A percentile compares a stretch with the other conserved stretches of the same genome.
Conservation (phyloP, 2,113 vertebrate genomes). For the Noctilio leporinus region DNA sequence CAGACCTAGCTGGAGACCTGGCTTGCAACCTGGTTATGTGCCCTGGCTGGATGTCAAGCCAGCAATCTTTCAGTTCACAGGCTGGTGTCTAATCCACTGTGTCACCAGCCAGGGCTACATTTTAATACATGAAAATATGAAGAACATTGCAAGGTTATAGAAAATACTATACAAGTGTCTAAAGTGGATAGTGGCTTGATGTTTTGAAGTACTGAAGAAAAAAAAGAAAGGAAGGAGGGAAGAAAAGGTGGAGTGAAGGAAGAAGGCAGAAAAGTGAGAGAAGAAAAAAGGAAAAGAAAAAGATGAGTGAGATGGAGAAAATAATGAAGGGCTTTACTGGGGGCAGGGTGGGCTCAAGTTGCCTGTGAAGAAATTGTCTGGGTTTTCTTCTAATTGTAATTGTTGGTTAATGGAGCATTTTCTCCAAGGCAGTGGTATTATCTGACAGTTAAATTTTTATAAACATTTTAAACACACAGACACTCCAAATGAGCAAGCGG, state of each 20-base stretch:
- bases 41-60: no score
- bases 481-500: not conserved
- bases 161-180: not conserved
- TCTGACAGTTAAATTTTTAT: not conserved
- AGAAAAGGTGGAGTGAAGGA: not conserved
- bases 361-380: not conserved
- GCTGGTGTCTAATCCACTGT: no score
- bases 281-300: no score
- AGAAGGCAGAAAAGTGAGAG: not conserved
- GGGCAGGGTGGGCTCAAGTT: not conserved
- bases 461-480: not conserved
- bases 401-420: not conserved
- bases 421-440: not conserved
- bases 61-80: no score
- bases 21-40: no score
- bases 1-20: no score
- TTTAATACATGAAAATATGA: not conserved
- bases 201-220: not conserved
- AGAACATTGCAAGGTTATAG: not conserved
- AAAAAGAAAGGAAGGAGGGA: no score
- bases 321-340: not conserved
- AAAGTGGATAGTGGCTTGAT: not conserved
- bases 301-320: not conserved
- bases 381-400: not conserved
- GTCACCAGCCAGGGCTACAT: no score